Base-by-base conservation (phyloP, 2,797 vertebrate species). In the Natrix natrix region DNA sequence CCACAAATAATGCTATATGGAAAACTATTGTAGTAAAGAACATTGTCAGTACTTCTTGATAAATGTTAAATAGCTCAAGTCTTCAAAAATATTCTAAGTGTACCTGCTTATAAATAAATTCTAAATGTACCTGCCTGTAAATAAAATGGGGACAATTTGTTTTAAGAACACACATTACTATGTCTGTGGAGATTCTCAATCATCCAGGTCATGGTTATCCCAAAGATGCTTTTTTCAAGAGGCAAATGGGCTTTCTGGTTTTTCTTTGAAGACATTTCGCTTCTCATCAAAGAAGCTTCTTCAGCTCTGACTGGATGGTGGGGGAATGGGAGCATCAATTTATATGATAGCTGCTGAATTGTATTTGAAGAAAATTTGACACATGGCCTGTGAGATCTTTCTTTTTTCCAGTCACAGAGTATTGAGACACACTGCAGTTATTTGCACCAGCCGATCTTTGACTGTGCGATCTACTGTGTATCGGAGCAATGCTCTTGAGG, bases 391-490 rank as follows among this genome's bases (percentile, higher is more conserved):
- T 91, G 5, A 1, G 93, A 32, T 86, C 17, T 86, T 63, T 52
- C 37, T 90, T 91, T 90, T 93, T 96, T 94, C 88, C 91, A 99
- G 99, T 95, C 99, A 99, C 66, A 98, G 99, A 94, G 98, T 99
- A 93, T 96, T 99, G 90, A 98, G 99, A 74, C 99, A 99, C 97
- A 99, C 98, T 2, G 99, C 98, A 52, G 98, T 99, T 93, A 99
- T 99, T 97, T 99, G 99, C 92, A 99, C 99, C 43, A 99, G 99
- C 92, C 98, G 99, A 10, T 99, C 99, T 91, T 97, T 99, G 94
- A 99, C 98, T 86, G 97, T 99, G 3, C 98, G 98, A 94, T 99
- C 98, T 17, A 98, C 98, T 0, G 98, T 98, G 26, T 98, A 98
- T 95, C 98, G 98, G 96, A 99, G 99, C 97, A 99, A 98, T 94